Percentiles rank a stretch among this genome's conserved stretches.
These are phyloP conservation scores for Caenorhabditis plicata DNA, from an alignment of 2,888 invertebrate genomes.

Conservation along the genomic window DNA sequence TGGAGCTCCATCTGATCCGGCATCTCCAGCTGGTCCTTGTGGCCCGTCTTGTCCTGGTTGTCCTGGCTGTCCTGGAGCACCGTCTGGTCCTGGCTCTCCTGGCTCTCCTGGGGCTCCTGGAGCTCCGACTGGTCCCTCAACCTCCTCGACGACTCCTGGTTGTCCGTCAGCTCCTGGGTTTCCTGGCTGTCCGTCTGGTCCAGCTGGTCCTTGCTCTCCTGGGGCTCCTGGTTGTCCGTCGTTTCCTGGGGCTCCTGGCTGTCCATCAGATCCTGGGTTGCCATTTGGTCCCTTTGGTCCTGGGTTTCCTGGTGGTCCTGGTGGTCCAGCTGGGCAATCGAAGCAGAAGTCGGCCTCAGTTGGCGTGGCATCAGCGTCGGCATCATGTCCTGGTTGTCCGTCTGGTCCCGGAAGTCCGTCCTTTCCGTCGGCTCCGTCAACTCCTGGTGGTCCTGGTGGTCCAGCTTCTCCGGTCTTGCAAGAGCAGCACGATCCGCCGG, in stretches of 20 bases:
- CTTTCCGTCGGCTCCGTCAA: conserved; percentile 47
- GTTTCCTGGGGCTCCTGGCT: conserved; percentile 44
- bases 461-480: conserved; percentile 51
- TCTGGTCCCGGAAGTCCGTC: conserved; percentile 40
- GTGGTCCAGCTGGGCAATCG: conserved; percentile 56
- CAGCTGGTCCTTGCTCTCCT: conserved; percentile 46
- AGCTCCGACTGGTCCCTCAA: conserved; percentile 46
- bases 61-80: conserved; percentile 47
- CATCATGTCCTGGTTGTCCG: conserved; percentile 44
- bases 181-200: conserved; percentile 45
- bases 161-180: conserved; percentile 44
- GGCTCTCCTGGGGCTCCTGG: conserved; percentile 49
- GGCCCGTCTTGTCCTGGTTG: conserved; percentile 51
- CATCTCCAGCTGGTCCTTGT: conserved; percentile 54
- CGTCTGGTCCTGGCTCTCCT: conserved; percentile 50
- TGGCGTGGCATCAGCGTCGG: conserved; percentile 42
- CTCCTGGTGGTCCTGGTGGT: conserved; percentile 53
- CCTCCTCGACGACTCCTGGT: conserved; percentile 47
- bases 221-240: conserved; percentile 47
- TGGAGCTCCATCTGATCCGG: conserved; percentile 45
- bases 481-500: conserved; percentile 48
- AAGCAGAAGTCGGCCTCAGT: conserved; percentile 53
- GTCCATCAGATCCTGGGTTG: conserved; percentile 46
- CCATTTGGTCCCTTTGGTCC: conserved; percentile 49
- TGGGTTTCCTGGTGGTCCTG: conserved; percentile 43